Percentiles rank a stretch among this genome's conserved stretches.
These are phyloP conservation scores for Nannospalax galili DNA, from an alignment of 2,113 vertebrate genomes.

Conservation along the genomic window DNA sequence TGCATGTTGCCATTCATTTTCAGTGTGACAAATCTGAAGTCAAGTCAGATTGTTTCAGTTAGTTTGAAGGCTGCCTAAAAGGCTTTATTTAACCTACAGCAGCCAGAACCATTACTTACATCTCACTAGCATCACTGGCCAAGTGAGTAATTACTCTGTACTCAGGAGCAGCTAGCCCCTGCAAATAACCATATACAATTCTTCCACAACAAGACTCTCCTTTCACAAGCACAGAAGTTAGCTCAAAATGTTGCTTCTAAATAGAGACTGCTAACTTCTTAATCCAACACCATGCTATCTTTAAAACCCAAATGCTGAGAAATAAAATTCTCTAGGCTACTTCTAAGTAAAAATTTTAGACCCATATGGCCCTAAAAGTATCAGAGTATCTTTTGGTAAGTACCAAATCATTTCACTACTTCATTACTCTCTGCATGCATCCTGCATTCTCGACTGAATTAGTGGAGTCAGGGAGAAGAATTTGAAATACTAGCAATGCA, in stretches of 20 bases:
- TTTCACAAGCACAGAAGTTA: conserved; percentile 1
- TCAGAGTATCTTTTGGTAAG: conserved; percentile 4
- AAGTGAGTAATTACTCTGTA: conserved; percentile 49
- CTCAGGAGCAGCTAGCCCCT: background rate
- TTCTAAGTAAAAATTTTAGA: conserved; percentile 13
- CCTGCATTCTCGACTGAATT: conserved; percentile 58
- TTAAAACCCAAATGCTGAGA: conserved; percentile 26
- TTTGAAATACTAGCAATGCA: conserved; percentile 52
- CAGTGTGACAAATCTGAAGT: conserved; percentile 71
- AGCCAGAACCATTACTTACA: conserved; percentile 61
- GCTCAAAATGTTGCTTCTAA: conserved; percentile 53
- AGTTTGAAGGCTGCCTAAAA: conserved; percentile 63
- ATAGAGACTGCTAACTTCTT: conserved; percentile 49
- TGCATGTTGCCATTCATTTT: conserved; percentile 21
- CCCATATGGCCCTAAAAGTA: conserved; percentile 41
- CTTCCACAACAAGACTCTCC: background rate
- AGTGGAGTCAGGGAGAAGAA: conserved; percentile 55
- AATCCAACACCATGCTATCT: conserved; percentile 45
- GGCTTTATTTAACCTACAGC: conserved; percentile 66
- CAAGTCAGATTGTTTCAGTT: conserved; percentile 66
- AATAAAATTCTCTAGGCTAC: conserved; percentile 39
- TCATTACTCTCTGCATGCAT: conserved; percentile 42
- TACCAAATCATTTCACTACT: conserved; percentile 50
- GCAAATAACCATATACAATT: conserved; percentile 30
- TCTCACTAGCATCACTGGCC: conserved; percentile 7